Evolutionary conservation across 2,888 invertebrate species (phyloP).

Genomic region (Neoscelio sp.): DNA sequence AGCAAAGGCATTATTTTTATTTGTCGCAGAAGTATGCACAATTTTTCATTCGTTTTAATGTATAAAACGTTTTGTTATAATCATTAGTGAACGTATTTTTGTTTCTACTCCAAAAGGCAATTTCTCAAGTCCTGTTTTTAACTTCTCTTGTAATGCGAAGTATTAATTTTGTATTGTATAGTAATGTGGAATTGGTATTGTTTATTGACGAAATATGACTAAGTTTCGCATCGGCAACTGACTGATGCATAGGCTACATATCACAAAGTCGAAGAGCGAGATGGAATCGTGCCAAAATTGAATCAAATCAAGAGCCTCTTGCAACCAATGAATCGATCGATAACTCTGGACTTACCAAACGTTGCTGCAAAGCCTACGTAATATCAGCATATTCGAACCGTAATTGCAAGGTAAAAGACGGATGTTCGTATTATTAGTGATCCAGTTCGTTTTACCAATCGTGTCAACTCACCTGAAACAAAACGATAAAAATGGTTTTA

Average conservation of each 20-base stretch:
- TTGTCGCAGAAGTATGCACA: no score
- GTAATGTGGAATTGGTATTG: conserved; percentile 22
- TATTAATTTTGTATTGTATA: no score
- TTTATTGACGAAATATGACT: conserved; percentile 34
- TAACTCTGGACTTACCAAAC: conserved; percentile 58
- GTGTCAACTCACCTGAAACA: conserved; percentile 64
- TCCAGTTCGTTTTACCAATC: conserved; percentile 34
- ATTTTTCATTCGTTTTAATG: no score
- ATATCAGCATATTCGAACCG: conserved; percentile 64
- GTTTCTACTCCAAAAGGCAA: no score
- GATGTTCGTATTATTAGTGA: conserved; percentile 20
- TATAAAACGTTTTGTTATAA: no score
- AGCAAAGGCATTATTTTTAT: no score
- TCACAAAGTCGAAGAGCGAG: conserved; percentile 56
- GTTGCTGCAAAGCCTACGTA: conserved; percentile 50
- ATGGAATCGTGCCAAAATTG: conserved; percentile 67
- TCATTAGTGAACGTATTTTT: no score
- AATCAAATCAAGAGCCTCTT: conserved; percentile 61
- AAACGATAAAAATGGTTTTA: conserved; percentile 49
- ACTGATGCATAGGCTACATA: conserved; percentile 53
- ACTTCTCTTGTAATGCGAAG: no score
- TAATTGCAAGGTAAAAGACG: conserved; percentile 61
- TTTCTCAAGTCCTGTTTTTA: no score
- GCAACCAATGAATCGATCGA: conserved; percentile 57
- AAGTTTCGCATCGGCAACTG: conserved; percentile 53